Base-by-base conservation (phyloP, 2,113 vertebrate species). In the Seriola rivoliana region DNA sequence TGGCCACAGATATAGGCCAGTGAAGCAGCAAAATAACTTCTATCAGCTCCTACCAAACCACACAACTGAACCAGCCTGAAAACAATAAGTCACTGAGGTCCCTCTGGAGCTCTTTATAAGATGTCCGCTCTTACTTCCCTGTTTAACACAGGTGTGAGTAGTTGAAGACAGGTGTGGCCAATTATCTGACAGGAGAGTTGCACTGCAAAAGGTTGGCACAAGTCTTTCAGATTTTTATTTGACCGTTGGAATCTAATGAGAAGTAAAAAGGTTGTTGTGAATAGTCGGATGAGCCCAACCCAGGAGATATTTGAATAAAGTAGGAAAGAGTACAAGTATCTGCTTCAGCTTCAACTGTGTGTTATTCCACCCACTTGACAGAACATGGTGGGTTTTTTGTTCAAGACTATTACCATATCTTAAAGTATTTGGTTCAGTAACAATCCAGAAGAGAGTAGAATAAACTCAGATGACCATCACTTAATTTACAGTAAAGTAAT, bases 131-230 rank as follows among this genome's bases (percentile, higher is more conserved):
- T 23, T 13, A 21, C 23, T 4, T 3, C n/a, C 9, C 13, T 68
- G 21, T 36, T 40, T 42, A 81, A 36, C 42, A 42, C 84, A 86
- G 80, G 67, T 78, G 36, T 32, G 21, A 36, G 16, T 17, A 11
- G 25, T 34, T 81, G 32, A 34, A 29, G 34, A 55, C 77, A 86
- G 80, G 67, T 78, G 36, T 32, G 21, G 17, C n/a, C 52, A 62
- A 54, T 81, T 55, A 59, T 12, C 48, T 13, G 38, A 8, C 29
- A 70, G 38, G 34, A n/a, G 25, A 8, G 19, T 3, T 3, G 23
- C 25, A 29, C 23, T 64, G n/a, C 23, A 48, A 62, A 5, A 36
- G 12, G 65, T 9, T 12, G 19, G 66, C 17, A 19, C 4, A 3
- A 58, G 57, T 13, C 3, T 29, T 29, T 29, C 29, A 29, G 29